Conservation (phyloP, 2,797 vertebrate genomes). For the Podarcis siculus region DNA sequence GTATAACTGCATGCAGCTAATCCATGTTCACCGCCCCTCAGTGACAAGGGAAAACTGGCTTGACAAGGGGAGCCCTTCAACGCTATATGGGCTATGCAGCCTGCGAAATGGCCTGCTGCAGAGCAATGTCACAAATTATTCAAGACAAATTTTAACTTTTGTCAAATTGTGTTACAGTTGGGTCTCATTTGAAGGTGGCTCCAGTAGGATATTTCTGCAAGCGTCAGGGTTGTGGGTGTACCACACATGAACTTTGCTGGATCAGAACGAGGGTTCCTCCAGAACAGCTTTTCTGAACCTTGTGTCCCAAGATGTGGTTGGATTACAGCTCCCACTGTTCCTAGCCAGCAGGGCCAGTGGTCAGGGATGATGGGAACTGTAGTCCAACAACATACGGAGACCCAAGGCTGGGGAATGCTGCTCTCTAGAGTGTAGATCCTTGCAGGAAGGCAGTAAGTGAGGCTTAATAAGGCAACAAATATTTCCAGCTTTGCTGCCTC, state of each 20-base stretch:
- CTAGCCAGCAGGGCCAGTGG: too few species aligned
- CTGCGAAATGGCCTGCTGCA: neutral
- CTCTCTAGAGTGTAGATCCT: too few species aligned
- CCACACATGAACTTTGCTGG: neutral
- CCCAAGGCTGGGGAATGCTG: too few species aligned
- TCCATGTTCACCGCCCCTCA: neutral
- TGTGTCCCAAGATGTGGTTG: too few species aligned
- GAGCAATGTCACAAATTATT: neutral
- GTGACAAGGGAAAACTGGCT: constrained; percentile 12
- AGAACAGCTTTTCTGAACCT: too few species aligned
- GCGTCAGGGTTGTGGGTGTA: neutral
- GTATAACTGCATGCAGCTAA: neutral
- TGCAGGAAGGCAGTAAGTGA: neutral
- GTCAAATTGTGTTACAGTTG: neutral
- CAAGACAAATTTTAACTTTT: neutral
- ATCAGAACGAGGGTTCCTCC: neutral
- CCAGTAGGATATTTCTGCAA: neutral
- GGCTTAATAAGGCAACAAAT: neutral
- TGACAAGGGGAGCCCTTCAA: neutral
- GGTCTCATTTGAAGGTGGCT: neutral
- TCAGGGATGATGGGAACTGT: too few species aligned
- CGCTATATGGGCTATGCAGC: neutral
- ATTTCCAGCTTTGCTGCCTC: too few species aligned
- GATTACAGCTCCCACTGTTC: too few species aligned
- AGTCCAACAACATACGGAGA: too few species aligned